Base-by-base conservation (phyloP, 2,888 invertebrate genomes). In the Nysson spinosus region DNA sequence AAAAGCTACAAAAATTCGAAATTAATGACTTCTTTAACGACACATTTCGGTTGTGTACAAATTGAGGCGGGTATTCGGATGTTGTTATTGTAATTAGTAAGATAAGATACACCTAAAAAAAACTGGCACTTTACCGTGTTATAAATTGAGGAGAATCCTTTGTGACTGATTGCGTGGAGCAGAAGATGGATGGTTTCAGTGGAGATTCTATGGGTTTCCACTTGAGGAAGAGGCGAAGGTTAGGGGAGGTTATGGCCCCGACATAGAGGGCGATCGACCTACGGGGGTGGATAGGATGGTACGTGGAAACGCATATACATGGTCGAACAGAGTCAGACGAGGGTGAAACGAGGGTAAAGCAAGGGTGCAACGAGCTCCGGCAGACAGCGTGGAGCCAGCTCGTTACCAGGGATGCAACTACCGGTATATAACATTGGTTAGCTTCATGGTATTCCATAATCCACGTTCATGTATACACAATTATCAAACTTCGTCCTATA, bases 181-280 rank as follows among this genome's bases (percentile, higher is more conserved):
- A 43, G 26, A 57, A 66, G 49, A 54, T 50, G 37, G 17, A 17
- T 11, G 37, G 39, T 54, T 16, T 47, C 35, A 26, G 49, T 34
- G 51, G 34, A 52, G 50, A 51, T 64, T 52, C 60, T 55, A 58
- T 54, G 49, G 61, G 46, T 63, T 69, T 75, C 62, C 67, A 52
- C 60, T 61, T 40, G 69, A 69, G 65, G 56, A 61, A 64, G 47
- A 62, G 69, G 74, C 69, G 69, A 72, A 72, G 78, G 78, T 70
- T 66, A 70, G 55, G 60, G 63, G 74, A 55, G 49, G 58, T 64
- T 72, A 64, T 65, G 56, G 63, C 47, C 54, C 46, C 39, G 39
- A 39, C 35, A 43, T n/a, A n/a, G n/a, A n/a, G n/a, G n/a, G n/a
- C n/a, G n/a, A n/a, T 54, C 42, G 43, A 30, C 32, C 40, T 11